phyloP scores from a whole-genome alignment of 1,140 invertebrate genomes.

The Drosophila pandora region DNA sequence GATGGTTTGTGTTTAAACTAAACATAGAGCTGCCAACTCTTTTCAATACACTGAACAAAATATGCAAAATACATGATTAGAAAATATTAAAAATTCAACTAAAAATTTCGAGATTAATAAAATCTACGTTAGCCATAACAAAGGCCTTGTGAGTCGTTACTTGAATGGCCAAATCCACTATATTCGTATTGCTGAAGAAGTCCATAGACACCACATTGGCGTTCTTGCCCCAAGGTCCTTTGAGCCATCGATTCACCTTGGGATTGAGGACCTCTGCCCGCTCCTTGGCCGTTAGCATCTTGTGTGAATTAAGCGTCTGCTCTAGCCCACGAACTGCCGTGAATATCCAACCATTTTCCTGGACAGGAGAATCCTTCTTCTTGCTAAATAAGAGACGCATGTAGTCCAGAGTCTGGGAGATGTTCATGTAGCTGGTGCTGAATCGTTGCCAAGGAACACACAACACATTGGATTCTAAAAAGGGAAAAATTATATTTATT shows the following conservation, averaged over 20 bases:
- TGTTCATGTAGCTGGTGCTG: slow-evolving; percentile 71
- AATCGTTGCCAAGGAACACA: slow-evolving; percentile 77
- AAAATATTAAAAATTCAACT: slow-evolving; percentile 11
- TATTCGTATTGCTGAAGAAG: slow-evolving; percentile 86
- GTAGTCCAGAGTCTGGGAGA: slow-evolving; percentile 65
- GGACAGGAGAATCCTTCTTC: slow-evolving; percentile 59
- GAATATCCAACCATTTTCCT: slow-evolving; percentile 78
- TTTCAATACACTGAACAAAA: background rate
- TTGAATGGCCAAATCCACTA: slow-evolving; percentile 85
- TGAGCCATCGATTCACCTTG: slow-evolving; percentile 66
- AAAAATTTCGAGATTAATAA: slow-evolving; percentile 62
- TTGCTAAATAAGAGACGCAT: slow-evolving; percentile 75
- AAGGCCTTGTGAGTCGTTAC: slow-evolving; percentile 73
- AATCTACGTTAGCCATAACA: slow-evolving; percentile 53
- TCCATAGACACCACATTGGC: slow-evolving; percentile 86
- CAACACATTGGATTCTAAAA: slow-evolving; percentile 63
- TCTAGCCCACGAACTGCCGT: slow-evolving; percentile 65
- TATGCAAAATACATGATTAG: background rate
- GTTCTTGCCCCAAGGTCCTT: slow-evolving; percentile 84
- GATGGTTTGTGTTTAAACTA: background rate
- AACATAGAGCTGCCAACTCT: background rate
- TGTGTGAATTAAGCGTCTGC: slow-evolving; percentile 63
- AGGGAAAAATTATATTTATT: background rate
- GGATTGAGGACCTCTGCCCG: slow-evolving; percentile 68
- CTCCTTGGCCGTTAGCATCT: slow-evolving; percentile 68